A percentile compares a stretch with the other conserved stretches of the same genome.
Evolutionary conservation across 2,888 invertebrate genomes (phyloP).

Genomic region (Lasioglossum lativentre): DNA sequence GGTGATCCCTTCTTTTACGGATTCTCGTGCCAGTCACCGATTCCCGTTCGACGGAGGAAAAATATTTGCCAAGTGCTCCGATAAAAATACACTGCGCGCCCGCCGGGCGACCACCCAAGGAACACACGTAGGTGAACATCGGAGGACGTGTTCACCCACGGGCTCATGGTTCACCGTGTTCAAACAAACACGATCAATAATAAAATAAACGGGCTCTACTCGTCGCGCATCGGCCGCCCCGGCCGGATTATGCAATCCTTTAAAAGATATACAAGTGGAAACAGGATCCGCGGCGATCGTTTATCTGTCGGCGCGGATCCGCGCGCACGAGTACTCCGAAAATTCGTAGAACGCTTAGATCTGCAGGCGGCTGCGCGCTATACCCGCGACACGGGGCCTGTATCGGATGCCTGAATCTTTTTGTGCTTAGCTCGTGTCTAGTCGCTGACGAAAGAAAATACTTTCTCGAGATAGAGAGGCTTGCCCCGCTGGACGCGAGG

Average conservation of each 20-base stretch:
- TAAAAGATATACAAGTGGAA: slow-evolving; percentile 36
- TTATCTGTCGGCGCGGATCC: slow-evolving; percentile 33
- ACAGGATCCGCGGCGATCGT: slow-evolving; percentile 37
- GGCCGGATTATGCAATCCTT: slow-evolving; percentile 33
- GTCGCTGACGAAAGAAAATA: slow-evolving; percentile 68
- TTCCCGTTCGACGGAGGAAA: slow-evolving; percentile 29
- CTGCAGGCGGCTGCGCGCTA: slow-evolving; percentile 43
- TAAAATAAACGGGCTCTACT: background rate
- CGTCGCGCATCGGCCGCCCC: background rate
- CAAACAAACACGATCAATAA: slow-evolving; percentile 5
- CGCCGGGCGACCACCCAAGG: background rate
- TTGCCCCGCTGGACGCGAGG: slow-evolving; percentile 5
- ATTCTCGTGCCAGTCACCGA: slow-evolving; percentile 50
- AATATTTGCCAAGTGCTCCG: slow-evolving; percentile 44
- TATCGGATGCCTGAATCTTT: slow-evolving; percentile 66
- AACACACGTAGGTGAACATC: slow-evolving; percentile 7
- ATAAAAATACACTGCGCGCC: slow-evolving; percentile 19
- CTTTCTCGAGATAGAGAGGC: slow-evolving; percentile 53
- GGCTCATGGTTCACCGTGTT: background rate
- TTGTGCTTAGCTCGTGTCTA: slow-evolving; percentile 76
- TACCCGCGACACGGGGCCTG: slow-evolving; percentile 30
- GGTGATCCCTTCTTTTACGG: slow-evolving; percentile 58
- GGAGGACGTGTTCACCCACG: background rate
- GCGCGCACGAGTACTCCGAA: slow-evolving; percentile 45
- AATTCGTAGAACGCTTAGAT: slow-evolving; percentile 73